Conservation (phyloP, 37 sponge, comb jelly and placozoan species). For the Cladorhizidae sp. region DNA sequence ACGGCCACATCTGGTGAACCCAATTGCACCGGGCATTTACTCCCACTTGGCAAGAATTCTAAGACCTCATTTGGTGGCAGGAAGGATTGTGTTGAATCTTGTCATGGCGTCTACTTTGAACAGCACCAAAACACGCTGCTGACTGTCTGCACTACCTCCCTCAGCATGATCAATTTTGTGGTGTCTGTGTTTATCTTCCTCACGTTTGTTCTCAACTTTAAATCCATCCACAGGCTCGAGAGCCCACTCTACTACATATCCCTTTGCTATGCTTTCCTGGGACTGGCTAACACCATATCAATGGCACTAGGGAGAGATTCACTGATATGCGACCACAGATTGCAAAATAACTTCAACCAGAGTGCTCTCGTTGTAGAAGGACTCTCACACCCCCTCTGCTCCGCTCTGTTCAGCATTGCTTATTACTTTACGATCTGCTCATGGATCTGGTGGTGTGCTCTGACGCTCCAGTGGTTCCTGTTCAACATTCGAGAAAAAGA, state of each 20-base stretch:
- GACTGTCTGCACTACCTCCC: slow-evolving; percentile 8
- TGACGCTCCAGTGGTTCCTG: slow-evolving; percentile 51
- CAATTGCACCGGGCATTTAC: slow-evolving; percentile 24
- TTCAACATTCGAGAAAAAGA: background rate
- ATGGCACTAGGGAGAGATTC: slow-evolving; percentile 8
- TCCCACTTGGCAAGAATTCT: background rate
- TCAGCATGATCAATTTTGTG: slow-evolving; percentile 13
- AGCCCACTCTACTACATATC: slow-evolving; percentile 54
- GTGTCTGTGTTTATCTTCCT: slow-evolving; percentile 22
- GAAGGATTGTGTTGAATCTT: slow-evolving; percentile 48
- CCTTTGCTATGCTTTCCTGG: slow-evolving; percentile 24
- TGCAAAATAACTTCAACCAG: slow-evolving; percentile 5
- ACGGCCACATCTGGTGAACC: background rate
- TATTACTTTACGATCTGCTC: slow-evolving; percentile 63
- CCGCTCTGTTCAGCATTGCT: slow-evolving; percentile 17
- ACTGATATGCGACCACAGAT: slow-evolving; percentile 16
- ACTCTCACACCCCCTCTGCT: slow-evolving; percentile 19
- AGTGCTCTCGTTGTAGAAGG: slow-evolving; percentile 15
- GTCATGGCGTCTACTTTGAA: slow-evolving; percentile 50
- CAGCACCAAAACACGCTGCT: slow-evolving; percentile 14
- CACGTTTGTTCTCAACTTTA: slow-evolving; percentile 42
- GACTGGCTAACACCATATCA: slow-evolving; percentile 33
- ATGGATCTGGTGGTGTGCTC: slow-evolving; percentile 61
- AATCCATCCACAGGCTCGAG: slow-evolving; percentile 20
- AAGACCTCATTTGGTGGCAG: slow-evolving; percentile 29